Conservation (phyloP, 1,140 invertebrate genomes). For the Sarcophaga bullata region DNA sequence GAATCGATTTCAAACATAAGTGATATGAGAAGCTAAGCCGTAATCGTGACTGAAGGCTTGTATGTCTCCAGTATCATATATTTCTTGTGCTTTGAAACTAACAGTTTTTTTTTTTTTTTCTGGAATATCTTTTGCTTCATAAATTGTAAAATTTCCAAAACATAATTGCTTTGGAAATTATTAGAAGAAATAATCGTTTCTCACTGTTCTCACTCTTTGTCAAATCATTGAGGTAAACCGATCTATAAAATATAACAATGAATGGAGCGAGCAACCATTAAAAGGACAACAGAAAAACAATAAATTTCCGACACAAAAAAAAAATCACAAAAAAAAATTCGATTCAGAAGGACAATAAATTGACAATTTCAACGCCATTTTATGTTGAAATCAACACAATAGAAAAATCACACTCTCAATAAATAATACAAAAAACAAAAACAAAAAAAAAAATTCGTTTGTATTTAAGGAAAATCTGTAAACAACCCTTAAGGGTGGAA, state of each 20-base stretch:
- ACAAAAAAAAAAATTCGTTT: background rate
- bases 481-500: background rate
- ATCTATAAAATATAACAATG: background rate
- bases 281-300: background rate
- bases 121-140: too few relatives aligned
- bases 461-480: background rate
- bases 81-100: too few relatives aligned
- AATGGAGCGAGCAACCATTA: background rate
- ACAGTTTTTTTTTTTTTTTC: too few relatives aligned
- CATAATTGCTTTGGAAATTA: too few relatives aligned
- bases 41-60: too few relatives aligned
- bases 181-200: too few relatives aligned
- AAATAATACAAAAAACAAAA: background rate
- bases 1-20: too few relatives aligned
- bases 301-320: background rate
- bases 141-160: too few relatives aligned
- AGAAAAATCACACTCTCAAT: background rate
- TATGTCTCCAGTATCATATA: too few relatives aligned
- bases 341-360: background rate
- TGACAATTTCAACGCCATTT: slow-evolving; percentile 24
- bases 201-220: too few relatives aligned
- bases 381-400: background rate
- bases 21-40: too few relatives aligned
- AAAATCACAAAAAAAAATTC: background rate
- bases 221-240: background rate